A percentile compares a stretch with the other conserved stretches of the same genome.
phyloP scores from a whole-genome alignment of 2,113 vertebrate genomes.

The Apistogramma diplotaenia region DNA sequence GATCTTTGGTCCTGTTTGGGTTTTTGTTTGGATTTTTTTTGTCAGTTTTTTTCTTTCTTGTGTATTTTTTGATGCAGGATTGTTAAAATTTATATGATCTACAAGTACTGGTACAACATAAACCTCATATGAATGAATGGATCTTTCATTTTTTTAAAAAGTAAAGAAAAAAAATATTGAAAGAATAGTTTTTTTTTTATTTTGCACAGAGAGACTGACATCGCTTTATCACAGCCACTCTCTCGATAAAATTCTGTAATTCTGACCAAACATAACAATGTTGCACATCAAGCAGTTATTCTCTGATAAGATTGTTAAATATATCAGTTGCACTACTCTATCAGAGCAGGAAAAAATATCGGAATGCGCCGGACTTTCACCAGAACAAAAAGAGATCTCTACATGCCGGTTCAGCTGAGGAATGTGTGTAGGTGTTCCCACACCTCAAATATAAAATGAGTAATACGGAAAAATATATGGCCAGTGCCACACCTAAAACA shows the following conservation, averaged over 20 bases:
- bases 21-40: background rate
- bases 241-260: background rate
- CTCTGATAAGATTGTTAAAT: background rate
- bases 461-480: background rate
- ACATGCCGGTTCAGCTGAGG: background rate
- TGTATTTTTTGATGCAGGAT: background rate
- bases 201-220: background rate
- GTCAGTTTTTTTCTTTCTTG: background rate
- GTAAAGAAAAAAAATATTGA: too few species aligned
- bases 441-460: background rate
- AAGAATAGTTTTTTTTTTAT: too few species aligned
- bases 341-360: background rate
- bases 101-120: background rate
- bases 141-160: rapidly evolving
- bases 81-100: background rate
- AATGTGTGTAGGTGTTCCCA: background rate
- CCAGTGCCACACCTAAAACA: background rate
- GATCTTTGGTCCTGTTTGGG: background rate
- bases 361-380: background rate
- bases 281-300: background rate
- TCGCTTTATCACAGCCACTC: background rate
- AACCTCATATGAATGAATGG: background rate
- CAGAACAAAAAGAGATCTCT: background rate
- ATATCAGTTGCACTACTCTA: background rate
- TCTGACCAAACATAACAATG: background rate